Evolutionary conservation across 2,113 vertebrate genomes (phyloP), one percentile per base, ranked within the genome.

Genomic region (Tiliqua scincoides): DNA sequence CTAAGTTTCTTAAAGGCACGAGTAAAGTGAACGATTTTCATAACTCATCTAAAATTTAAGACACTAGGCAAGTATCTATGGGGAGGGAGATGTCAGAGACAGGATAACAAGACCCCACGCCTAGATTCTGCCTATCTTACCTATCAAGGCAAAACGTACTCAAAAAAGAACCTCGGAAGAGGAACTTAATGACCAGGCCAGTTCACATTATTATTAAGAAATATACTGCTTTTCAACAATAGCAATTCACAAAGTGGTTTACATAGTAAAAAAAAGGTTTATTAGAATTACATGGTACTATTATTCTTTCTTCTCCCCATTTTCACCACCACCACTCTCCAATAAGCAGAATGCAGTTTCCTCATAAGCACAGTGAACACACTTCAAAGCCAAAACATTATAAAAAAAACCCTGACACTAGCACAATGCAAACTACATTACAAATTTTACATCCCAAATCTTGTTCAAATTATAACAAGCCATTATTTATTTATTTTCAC

Each of bases 311-410:
- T 20, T 67, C 67, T 8, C 63, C 27, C 54, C 21, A 20, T 32
- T 65, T 65, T 70, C 20, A 20, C 57, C 23, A 7, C 32, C 3
- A 84, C 17, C 37, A 76, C 27, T 17, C n/a, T 0, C 43, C 78
- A 71, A 63, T 9, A 78, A n/a, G 5, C 48, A 83, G 80, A 73
- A 74, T 10, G 18, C 72, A 88, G 9, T 62, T 27, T 10, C 11
- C 8, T 2, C 1, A 2, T 74, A 62, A 40, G 57, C 54, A 25
- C 75, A n/a, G 68, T 40, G 62, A 59, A 6, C 63, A 35, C 20
- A 61, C 67, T 43, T 79, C 79, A 61, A 6, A 78, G 37, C 12
- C 68, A 88, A 35, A 84, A 74, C 57, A 88, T 63, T 57, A 57
- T 12, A 12, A 17, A 9, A 17, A 57, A 57, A 17, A 12, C 17